These are phyloP conservation scores for Acipenser transmontanus DNA, from an alignment of 2,797 vertebrate species.

Conservation along the genomic window DNA sequence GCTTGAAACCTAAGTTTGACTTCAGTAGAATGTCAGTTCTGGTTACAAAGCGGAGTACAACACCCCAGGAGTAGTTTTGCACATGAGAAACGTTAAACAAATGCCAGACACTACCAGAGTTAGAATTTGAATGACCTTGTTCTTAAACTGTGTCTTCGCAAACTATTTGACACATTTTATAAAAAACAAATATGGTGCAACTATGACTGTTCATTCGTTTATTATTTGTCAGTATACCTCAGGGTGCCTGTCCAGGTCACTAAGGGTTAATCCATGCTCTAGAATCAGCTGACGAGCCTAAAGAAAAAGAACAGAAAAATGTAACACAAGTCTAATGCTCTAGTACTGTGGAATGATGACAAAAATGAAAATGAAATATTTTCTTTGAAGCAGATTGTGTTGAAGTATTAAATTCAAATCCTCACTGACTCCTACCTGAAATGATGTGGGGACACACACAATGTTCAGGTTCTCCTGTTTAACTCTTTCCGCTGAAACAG, in stretches of 20 bases:
- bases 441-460: conserved; percentile 88
- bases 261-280: conserved; percentile 77
- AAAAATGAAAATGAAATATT: conserved; percentile 17
- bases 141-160: no score
- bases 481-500: conserved; percentile 75
- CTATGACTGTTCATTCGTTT: no score
- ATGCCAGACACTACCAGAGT: no score
- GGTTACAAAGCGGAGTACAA: no score
- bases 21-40: no score
- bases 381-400: conserved; percentile 18
- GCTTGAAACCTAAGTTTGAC: no score
- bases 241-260: conserved; percentile 89
- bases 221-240: conserved; percentile 59
- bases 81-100: no score
- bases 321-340: conserved; percentile 21
- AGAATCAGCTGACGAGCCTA: conserved; percentile 95
- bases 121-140: no score
- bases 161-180: no score
- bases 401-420: neutral
- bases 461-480: conserved; percentile 84
- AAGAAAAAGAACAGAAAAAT: conserved; percentile 16
- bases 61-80: no score
- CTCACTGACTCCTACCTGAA: conserved; percentile 70
- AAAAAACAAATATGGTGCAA: no score
- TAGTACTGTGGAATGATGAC: conserved; percentile 30